Conservation (phyloP, 1,140 invertebrate genomes). For the Sesamia nonagrioides region DNA sequence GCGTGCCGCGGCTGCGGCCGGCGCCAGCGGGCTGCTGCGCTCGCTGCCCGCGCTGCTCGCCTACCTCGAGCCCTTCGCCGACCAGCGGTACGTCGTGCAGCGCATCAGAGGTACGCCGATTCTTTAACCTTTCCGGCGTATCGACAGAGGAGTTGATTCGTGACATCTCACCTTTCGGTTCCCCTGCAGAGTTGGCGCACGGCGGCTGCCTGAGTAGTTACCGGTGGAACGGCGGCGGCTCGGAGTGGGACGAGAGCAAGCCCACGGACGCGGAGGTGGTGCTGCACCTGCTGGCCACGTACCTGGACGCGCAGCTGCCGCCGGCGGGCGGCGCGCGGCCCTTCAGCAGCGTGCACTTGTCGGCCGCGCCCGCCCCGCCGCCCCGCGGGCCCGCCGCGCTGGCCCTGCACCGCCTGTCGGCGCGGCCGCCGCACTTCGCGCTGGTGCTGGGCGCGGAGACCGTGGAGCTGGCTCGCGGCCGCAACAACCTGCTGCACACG, state of each 20-base stretch:
- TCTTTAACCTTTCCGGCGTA: neutral
- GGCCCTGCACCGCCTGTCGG: slow-evolving; percentile 67
- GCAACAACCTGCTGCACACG: slow-evolving; percentile 93
- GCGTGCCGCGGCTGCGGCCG: slow-evolving; percentile 79
- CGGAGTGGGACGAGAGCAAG: slow-evolving; percentile 91
- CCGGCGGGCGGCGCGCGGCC: slow-evolving; percentile 62
- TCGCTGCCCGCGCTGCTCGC: slow-evolving; percentile 90
- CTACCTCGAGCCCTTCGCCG: slow-evolving; percentile 91
- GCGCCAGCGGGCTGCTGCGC: slow-evolving; percentile 58
- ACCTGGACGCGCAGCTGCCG: slow-evolving; percentile 92
- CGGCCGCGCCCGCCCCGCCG: slow-evolving; percentile 53
- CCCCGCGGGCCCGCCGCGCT: slow-evolving; percentile 54
- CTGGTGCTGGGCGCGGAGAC: slow-evolving; percentile 90
- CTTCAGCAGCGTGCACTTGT: slow-evolving; percentile 59
- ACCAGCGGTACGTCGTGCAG: slow-evolving; percentile 93
- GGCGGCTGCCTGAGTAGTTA: slow-evolving; percentile 94
- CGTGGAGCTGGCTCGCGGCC: slow-evolving; percentile 91
- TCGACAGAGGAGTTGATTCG: neutral
- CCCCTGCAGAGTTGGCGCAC: slow-evolving; percentile 90
- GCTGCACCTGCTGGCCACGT: slow-evolving; percentile 93
- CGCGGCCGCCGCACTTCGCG: slow-evolving; percentile 92
- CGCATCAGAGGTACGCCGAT: slow-evolving; percentile 87
- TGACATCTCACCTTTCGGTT: too few species aligned
- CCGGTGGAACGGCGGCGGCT: slow-evolving; percentile 92
- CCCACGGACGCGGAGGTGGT: slow-evolving; percentile 93